These are phyloP conservation scores for Tauraco erythrolophus DNA, from an alignment of 2,113 vertebrate species.

Conservation along the genomic window DNA sequence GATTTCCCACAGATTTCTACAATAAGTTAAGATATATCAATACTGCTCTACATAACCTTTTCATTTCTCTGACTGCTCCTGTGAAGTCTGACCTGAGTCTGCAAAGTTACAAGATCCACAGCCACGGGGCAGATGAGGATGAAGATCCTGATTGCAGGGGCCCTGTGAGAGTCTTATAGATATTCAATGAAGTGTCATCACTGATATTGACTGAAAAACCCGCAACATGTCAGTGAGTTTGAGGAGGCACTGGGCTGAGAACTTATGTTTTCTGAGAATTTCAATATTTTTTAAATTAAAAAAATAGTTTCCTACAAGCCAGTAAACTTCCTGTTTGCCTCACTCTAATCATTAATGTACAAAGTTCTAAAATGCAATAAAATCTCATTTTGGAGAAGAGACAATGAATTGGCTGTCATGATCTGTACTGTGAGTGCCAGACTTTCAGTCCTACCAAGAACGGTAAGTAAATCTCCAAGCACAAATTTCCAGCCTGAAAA, in stretches of 20 bases:
- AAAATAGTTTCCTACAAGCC: background rate
- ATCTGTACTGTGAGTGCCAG: background rate
- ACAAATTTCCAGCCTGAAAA: background rate
- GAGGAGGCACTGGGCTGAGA: background rate
- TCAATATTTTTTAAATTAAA: background rate
- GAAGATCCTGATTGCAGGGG: background rate
- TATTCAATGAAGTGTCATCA: background rate
- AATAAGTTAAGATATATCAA: background rate
- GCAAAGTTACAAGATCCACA: background rate
- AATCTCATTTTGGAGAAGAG: background rate
- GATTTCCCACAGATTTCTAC: background rate
- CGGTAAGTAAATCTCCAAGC: background rate
- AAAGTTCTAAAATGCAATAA: background rate
- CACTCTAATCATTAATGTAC: background rate
- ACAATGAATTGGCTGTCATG: background rate
- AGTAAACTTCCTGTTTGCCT: background rate
- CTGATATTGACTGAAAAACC: background rate
- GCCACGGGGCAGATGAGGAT: background rate
- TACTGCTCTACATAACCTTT: background rate
- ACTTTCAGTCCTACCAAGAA: background rate
- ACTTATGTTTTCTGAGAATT: background rate
- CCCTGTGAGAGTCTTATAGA: background rate
- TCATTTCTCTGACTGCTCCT: background rate
- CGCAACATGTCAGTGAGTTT: background rate
- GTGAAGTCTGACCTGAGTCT: background rate